Percentiles rank a stretch among this genome's conserved stretches.
Evolutionary conservation across 2,888 invertebrate species (phyloP).

Genomic region (Catotricha subobsoleta): DNA sequence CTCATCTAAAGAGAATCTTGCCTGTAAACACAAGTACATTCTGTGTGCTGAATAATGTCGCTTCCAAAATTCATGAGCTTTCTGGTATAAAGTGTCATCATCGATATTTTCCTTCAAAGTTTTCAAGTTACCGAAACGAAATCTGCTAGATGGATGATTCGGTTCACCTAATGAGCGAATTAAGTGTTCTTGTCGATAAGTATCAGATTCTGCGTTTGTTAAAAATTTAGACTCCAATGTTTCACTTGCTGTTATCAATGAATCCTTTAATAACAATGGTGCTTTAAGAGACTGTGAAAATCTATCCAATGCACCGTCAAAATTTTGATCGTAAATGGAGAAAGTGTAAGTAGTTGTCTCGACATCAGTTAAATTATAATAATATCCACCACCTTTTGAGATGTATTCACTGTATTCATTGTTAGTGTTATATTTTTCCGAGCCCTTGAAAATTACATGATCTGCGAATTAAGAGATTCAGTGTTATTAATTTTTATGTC

Average conservation of each 20-base stretch:
- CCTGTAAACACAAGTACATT: conserved; percentile 75
- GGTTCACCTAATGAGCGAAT: conserved; percentile 46
- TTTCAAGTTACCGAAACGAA: conserved; percentile 69
- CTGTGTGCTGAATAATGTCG: conserved; percentile 71
- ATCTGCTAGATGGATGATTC: conserved; percentile 50
- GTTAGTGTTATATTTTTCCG: conserved; percentile 70
- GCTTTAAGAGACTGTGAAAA: conserved; percentile 78
- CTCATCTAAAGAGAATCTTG: conserved; percentile 29
- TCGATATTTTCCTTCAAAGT: conserved; percentile 49
- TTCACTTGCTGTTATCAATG: conserved; percentile 72
- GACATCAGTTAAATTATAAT: conserved; percentile 75
- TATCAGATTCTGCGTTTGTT: conserved; percentile 69
- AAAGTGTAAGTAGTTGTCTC: conserved; percentile 80
- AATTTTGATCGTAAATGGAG: conserved; percentile 64
- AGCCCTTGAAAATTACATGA: conserved; percentile 91
- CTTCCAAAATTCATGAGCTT: conserved; percentile 54
- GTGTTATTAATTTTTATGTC: no score
- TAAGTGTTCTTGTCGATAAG: conserved; percentile 57
- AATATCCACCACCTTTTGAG: conserved; percentile 66
- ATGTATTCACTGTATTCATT: conserved; percentile 69
- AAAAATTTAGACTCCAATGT: conserved; percentile 83
- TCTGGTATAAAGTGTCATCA: conserved; percentile 47
- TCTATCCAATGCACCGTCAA: conserved; percentile 59
- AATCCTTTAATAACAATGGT: conserved; percentile 67
- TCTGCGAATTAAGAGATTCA: no score